Evolutionary conservation across 2,888 invertebrate genomes (phyloP), one percentile per base, ranked within the genome.

Genomic region (Punctoribates punctum): DNA sequence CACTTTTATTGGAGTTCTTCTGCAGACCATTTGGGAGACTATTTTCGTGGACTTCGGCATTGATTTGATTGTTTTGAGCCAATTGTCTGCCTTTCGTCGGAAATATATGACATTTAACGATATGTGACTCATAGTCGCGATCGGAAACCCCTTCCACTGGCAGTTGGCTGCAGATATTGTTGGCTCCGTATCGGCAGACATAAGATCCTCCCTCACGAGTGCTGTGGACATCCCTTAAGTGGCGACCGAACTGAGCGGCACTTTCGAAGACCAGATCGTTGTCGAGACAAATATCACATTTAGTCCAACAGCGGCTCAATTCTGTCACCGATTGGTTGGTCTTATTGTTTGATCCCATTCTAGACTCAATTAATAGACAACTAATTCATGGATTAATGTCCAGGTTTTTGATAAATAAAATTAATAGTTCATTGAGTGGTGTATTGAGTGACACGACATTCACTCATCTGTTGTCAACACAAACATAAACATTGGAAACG

Each of bases 121-220:
- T 90, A 83, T 95, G 94, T 80, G 90, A 90, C 85, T 92, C 90
- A 83, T 94, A 95, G 82, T 95, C 94, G 77, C 89, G 88, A 84
- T 92, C 93, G 79, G 90, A 90, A 77, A 94, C 91, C 80, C 94
- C 94, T 83, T 94, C 94, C 82, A 93, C 87, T n/a, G 94, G 94
- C 79, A 94, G 85, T 76, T 92, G 91, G 73, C 90, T 89, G 83
- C 94, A 95, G 67, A 94, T 91, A 75, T 90, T 90, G 85, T 94
- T 93, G 82, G 89, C 89, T 60, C 93, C 94, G 87, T 94, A 95
- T 81, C 90, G 90, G 83, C 94, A 94, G 17, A 93, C 89, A 83
- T 89, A 91, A 23, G 93, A 91, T 38, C 93, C 92, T 75, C 94
- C 93, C 85, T 94, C 93, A 81, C 88, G 89, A 27, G 90, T 89